Evolutionary conservation across 2,113 vertebrate genomes (phyloP), one percentile per base, ranked within the genome.

Genomic region (Aldabrachelys gigantea): DNA sequence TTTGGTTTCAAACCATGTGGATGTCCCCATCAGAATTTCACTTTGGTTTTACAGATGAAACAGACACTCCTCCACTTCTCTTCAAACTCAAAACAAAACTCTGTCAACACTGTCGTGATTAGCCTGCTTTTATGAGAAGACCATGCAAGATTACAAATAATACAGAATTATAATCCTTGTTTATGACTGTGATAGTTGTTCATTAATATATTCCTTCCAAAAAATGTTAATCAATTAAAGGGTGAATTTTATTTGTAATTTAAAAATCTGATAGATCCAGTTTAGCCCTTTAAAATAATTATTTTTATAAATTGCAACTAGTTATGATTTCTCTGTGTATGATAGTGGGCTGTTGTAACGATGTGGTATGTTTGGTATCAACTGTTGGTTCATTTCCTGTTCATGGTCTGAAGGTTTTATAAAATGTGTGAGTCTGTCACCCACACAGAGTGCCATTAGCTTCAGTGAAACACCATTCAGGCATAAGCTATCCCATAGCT

Each of bases 1-100:
- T 62, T 84, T 38, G 0, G 44, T 6, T 31, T 22, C 57, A 25
- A 41, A 31, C 27, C 22, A 10, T 22, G 12, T 16, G 14, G 0
- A n/a, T 79, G 50, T 52, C 41, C 7, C 50, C 35, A 0, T 12
- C 27, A 1, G 0, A 21, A 25, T 31, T 76, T 10, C 4, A 2
- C 22, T 56, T 21, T 0, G 3, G 38, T 6, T 3, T 21, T 50
- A 35, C 25, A 13, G 49, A 7, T 0, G 14, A 54, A 65, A 79
- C 25, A 27, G 35, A 31, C 12, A 21, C 19, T 10, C 3, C 38
- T 13, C 12, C 27, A 24, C 24, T 78, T 21, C n/a, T 38, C 41
- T 78, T 47, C 44, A 78, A 78, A 78, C 49, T 21, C 38, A 13
- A 72, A 41, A 72, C 81, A 84, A 53, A 80, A 27, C 75, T 80